Evolutionary conservation across 1,140 invertebrate species (phyloP).

Genomic region (Drosophila eugracilis): DNA sequence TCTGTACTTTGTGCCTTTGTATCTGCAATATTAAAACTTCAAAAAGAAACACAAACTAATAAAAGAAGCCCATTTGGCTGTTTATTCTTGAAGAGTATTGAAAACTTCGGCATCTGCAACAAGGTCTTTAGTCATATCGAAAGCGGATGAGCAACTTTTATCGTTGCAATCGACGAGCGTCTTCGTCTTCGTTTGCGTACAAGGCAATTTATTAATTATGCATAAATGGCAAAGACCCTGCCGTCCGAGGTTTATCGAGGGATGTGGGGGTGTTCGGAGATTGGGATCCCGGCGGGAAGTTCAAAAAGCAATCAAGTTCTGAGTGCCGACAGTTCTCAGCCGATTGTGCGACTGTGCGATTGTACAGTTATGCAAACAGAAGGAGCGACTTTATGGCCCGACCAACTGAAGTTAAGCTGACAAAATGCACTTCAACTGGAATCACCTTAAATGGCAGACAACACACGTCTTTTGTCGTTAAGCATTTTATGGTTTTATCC

Average conservation of each 20-base stretch:
- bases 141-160: slow-evolving; percentile 49
- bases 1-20: no score
- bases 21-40: no score
- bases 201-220: slow-evolving; percentile 82
- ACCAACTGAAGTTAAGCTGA: slow-evolving; percentile 55
- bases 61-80: no score
- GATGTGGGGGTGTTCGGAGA: slow-evolving; percentile 6
- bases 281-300: slow-evolving; percentile 49
- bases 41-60: no score
- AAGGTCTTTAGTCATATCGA: slow-evolving; percentile 11
- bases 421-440: slow-evolving; percentile 65
- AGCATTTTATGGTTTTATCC: slow-evolving; percentile 16
- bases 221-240: slow-evolving; percentile 64
- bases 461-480: slow-evolving; percentile 46
- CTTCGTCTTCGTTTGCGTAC: slow-evolving; percentile 60
- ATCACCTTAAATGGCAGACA: slow-evolving; percentile 69
- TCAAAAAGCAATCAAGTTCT: slow-evolving; percentile 72
- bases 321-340: slow-evolving; percentile 61
- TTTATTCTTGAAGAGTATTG: background rate
- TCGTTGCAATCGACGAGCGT: slow-evolving; percentile 61
- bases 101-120: background rate
- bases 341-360: slow-evolving; percentile 30
- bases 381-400: slow-evolving; percentile 31
- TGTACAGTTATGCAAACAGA: slow-evolving; percentile 68
- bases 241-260: background rate